These are phyloP conservation scores for Morone chrysops DNA, from an alignment of 2,113 vertebrate genomes.

Conservation along the genomic window DNA sequence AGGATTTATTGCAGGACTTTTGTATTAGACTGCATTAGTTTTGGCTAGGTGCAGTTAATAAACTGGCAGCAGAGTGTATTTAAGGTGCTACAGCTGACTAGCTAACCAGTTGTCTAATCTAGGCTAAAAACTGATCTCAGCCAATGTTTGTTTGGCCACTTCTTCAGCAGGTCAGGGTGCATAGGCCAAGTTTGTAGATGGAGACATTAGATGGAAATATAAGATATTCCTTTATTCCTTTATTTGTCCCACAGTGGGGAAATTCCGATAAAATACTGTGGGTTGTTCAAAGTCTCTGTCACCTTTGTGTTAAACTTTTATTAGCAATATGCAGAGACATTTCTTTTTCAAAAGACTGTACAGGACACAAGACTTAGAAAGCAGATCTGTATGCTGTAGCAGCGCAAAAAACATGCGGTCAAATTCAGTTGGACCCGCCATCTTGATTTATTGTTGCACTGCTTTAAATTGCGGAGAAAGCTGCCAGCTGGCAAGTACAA, in stretches of 20 bases:
- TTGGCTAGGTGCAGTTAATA: not conserved
- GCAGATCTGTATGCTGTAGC: not conserved
- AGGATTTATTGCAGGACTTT: not conserved
- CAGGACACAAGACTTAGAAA: not conserved
- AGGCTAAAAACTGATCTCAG: not conserved
- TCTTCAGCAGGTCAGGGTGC: not conserved
- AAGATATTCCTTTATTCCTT: too few species aligned
- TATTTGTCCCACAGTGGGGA: too few species aligned
- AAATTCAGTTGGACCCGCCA: slow-evolving; percentile 3
- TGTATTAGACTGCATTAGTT: not conserved
- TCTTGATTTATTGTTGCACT: slow-evolving; percentile 26
- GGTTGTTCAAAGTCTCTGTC: too few species aligned
- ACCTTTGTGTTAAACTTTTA: not conserved
- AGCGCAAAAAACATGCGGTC: not conserved
- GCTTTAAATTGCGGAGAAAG: slow-evolving; percentile 9
- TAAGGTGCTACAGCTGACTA: not conserved
- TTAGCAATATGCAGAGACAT: not conserved
- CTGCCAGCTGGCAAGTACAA: slow-evolving; percentile 15
- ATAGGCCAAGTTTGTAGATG: not conserved
- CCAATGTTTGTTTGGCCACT: not conserved
- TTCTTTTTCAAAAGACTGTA: not conserved
- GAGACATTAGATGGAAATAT: not conserved
- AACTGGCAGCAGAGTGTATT: too few species aligned
- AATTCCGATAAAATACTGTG: not conserved
- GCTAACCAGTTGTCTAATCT: not conserved